Percentiles rank a stretch among this genome's conserved stretches.
These are phyloP conservation scores for Carassius gibelio DNA, from an alignment of 2,113 vertebrate species.

Conservation along the genomic window DNA sequence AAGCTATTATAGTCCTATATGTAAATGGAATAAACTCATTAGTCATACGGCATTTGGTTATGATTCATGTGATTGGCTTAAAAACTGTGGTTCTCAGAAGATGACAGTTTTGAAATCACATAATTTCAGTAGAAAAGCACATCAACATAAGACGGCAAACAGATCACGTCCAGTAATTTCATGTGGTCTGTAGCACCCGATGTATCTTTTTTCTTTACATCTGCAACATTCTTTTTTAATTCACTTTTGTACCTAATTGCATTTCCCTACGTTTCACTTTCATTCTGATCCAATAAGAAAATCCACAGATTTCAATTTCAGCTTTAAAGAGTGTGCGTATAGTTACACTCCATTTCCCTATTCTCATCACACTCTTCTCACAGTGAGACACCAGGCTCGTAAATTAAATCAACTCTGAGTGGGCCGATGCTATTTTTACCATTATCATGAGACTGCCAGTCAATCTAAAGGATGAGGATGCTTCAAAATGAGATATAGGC, in stretches of 20 bases:
- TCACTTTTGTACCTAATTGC: conserved; percentile 9
- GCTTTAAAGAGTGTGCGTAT: background rate
- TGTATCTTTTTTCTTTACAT: conserved; percentile 24
- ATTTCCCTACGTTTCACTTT: conserved; percentile 13
- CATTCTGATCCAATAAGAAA: conserved; percentile 37
- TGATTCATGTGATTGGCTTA: background rate
- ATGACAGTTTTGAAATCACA: background rate
- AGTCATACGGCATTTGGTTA: background rate
- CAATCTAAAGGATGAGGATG: conserved; percentile 67
- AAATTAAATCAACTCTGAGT: conserved; percentile 73
- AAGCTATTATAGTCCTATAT: background rate
- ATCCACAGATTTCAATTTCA: conserved; percentile 41
- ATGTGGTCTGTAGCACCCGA: background rate
- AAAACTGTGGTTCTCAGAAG: background rate
- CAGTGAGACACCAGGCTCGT: conserved; percentile 55
- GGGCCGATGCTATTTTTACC: conserved; percentile 76
- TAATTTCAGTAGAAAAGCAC: background rate
- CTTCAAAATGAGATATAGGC: conserved; percentile 67
- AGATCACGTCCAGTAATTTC: background rate
- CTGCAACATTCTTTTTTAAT: conserved; percentile 24
- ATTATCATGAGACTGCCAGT: conserved; percentile 70
- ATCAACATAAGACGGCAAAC: background rate
- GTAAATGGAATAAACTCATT: background rate
- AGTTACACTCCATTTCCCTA: conserved; percentile 34
- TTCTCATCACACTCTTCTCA: conserved; percentile 44